Percentiles rank a stretch among this genome's conserved stretches.
Conservation (phyloP, 2,888 invertebrate species). For the Sthenelais limicola region DNA sequence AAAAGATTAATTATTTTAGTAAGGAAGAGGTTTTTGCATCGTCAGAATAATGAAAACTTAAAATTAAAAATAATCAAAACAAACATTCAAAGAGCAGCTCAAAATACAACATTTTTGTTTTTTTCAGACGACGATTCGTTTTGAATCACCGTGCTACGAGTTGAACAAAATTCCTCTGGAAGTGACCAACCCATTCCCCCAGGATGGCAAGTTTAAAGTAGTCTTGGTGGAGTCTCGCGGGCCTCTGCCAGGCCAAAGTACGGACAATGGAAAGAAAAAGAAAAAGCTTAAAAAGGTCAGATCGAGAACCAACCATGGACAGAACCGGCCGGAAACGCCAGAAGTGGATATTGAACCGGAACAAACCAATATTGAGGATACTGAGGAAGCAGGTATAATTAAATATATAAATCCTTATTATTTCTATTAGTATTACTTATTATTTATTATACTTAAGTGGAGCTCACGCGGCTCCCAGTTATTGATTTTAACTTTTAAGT, state of each 20-base stretch:
- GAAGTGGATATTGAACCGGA: background rate
- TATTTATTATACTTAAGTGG: too few species aligned
- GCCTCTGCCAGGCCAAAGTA: constrained; percentile 16
- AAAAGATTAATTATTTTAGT: too few species aligned
- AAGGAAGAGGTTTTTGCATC: too few species aligned
- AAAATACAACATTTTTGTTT: background rate
- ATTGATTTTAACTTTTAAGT: too few species aligned
- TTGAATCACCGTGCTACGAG: constrained; percentile 69
- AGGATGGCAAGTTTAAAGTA: constrained; percentile 66
- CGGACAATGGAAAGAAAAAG: constrained; percentile 48
- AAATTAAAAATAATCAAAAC: too few species aligned
- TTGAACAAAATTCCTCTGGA: constrained; percentile 62
- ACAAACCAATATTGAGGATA: constrained; percentile 3
- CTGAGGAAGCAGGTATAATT: constrained; percentile 12
- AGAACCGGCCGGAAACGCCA: constrained; percentile 47
- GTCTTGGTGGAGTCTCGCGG: constrained; percentile 63
- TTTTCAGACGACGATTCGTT: constrained; percentile 64
- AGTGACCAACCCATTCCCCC: constrained; percentile 68
- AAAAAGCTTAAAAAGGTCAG: constrained; percentile 55
- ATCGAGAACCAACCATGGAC: constrained; percentile 64
- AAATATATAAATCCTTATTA: too few species aligned
- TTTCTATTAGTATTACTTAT: too few species aligned
- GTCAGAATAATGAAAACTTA: too few species aligned
- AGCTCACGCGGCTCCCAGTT: too few species aligned
- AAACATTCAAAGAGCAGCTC: background rate